Evolutionary conservation across 2,888 invertebrate species (phyloP).

Genomic region (Leptopilina syphax): DNA sequence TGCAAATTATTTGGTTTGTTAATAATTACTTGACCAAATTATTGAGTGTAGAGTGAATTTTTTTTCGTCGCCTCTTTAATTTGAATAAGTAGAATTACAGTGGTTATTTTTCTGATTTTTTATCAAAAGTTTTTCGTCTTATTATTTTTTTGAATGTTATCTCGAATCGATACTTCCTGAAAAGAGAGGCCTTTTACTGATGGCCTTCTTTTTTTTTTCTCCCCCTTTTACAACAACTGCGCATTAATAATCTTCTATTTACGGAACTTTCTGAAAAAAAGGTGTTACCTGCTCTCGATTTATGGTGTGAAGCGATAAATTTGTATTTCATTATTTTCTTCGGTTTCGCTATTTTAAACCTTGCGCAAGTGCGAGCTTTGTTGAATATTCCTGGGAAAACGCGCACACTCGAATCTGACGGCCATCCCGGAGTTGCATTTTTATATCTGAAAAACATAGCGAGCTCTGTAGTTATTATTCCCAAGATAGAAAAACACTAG

Average conservation of each 20-base stretch:
- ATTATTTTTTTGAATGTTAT: background rate
- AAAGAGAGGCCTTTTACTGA: background rate
- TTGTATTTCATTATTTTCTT: conserved; percentile 19
- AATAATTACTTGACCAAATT: background rate
- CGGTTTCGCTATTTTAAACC: conserved; percentile 12
- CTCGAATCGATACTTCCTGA: conserved; percentile 6
- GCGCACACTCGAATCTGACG: conserved; percentile 34
- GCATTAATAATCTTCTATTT: conserved; percentile 17
- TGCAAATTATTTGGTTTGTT: background rate
- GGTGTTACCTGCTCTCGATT: conserved; percentile 2
- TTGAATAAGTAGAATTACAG: too few species aligned
- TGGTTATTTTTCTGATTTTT: too few species aligned
- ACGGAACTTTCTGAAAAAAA: background rate
- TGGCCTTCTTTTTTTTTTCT: background rate
- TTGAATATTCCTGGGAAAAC: background rate
- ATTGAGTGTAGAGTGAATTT: too few species aligned
- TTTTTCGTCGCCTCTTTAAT: too few species aligned
- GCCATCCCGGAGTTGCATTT: conserved; percentile 17
- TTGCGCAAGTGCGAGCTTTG: conserved; percentile 29
- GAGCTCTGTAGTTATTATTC: conserved; percentile 29
- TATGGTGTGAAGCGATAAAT: conserved; percentile 25
- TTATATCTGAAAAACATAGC: conserved; percentile 31
- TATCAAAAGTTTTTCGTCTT: background rate
- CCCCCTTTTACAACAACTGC: background rate
- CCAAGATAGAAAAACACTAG: background rate